Conservation (phyloP, 2,113 vertebrate genomes). For the Maccullochella peelii region DNA sequence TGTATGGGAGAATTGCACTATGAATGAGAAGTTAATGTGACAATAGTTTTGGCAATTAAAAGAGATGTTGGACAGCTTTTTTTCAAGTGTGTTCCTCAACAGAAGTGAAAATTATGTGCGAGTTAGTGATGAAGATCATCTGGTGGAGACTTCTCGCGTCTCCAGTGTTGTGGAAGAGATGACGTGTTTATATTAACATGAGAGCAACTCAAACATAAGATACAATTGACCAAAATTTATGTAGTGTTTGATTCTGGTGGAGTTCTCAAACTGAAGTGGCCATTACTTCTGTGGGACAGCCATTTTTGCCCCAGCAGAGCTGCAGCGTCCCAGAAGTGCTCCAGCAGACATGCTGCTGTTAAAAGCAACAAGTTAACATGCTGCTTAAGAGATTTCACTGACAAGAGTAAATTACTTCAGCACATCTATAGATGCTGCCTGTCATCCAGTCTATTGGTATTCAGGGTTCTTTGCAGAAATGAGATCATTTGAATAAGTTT, state of each 20-base stretch:
- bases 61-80: background rate
- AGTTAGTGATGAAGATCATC: background rate
- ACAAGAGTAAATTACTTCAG: background rate
- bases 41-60: background rate
- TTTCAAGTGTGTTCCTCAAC: background rate
- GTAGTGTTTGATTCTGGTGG: conserved; percentile 49
- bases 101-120: background rate
- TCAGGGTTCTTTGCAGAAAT: background rate
- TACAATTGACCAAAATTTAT: conserved; percentile 62
- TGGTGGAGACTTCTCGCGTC: background rate
- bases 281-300: conserved; percentile 31
- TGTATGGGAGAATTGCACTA: background rate
- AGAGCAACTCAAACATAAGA: conserved; percentile 27
- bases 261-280: conserved; percentile 65
- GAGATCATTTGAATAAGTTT: background rate
- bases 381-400: background rate
- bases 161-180: conserved; percentile 6
- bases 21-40: background rate
- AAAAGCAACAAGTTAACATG: too few species aligned
- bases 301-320: conserved; percentile 2
- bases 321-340: background rate
- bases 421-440: background rate
- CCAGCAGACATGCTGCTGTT: background rate
- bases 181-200: conserved; percentile 49
- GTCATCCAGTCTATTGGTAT: background rate